These are phyloP conservation scores for Ophioninae sp. DNA, from an alignment of 2,888 invertebrate genomes.

Conservation along the genomic window DNA sequence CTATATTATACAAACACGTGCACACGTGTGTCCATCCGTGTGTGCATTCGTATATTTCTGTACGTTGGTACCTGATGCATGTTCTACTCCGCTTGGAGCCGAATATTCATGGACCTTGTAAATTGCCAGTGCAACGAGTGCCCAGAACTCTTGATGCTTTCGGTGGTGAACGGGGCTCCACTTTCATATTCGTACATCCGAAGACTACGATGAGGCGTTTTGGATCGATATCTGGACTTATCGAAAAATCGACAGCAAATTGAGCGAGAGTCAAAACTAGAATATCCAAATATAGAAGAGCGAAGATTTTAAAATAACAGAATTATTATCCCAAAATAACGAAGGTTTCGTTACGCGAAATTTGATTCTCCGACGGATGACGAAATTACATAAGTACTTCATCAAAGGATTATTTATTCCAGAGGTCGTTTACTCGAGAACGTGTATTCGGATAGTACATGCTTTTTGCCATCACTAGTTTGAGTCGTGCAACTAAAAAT, in stretches of 20 bases:
- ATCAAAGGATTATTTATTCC: too few relatives aligned
- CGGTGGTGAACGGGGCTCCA: neutral
- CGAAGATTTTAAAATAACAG: too few relatives aligned
- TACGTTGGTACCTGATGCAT: conserved; percentile 14
- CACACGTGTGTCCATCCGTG: conserved; percentile 14
- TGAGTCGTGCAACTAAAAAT: too few relatives aligned
- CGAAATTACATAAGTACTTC: too few relatives aligned
- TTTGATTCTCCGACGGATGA: too few relatives aligned
- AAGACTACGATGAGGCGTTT: conserved; percentile 44
- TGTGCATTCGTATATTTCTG: conserved; percentile 8
- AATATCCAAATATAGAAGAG: too few relatives aligned
- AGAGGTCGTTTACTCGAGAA: too few relatives aligned
- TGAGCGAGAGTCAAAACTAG: too few relatives aligned
- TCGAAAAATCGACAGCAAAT: conserved; percentile 2
- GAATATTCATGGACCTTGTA: conserved; percentile 59
- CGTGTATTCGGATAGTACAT: too few relatives aligned
- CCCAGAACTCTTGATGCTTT: conserved; percentile 5
- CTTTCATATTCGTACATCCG: conserved; percentile 9
- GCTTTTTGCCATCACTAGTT: too few relatives aligned
- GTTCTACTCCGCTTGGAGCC: conserved; percentile 19
- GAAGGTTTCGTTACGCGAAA: too few relatives aligned
- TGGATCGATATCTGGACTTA: conserved; percentile 35
- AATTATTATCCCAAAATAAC: too few relatives aligned
- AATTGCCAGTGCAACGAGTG: conserved; percentile 43
- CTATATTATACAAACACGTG: conserved; percentile 50